Evolutionary conservation across 2,888 invertebrate species (phyloP).

Genomic region (Leucophora obtusa): DNA sequence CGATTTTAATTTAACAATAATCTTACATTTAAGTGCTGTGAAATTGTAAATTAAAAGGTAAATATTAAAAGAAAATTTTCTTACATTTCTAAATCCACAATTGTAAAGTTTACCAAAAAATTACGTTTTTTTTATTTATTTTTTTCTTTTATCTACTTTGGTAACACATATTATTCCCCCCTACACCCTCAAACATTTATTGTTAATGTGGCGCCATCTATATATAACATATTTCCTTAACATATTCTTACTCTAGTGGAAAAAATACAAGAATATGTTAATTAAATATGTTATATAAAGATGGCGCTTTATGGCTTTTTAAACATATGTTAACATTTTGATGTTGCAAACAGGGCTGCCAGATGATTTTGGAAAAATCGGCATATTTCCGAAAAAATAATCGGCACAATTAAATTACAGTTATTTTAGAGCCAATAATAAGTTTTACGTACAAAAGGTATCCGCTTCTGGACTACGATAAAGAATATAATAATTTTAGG

Average conservation of each 20-base stretch:
- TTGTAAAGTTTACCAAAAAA: background rate
- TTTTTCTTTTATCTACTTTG: background rate
- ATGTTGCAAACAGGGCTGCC: background rate
- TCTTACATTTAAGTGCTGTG: too few relatives aligned
- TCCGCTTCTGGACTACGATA: too few relatives aligned
- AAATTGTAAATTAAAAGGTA: background rate
- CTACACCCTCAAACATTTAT: background rate
- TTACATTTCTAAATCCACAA: background rate
- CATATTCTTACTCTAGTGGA: background rate
- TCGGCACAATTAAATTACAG: too few relatives aligned
- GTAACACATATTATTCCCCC: background rate
- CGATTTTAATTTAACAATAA: background rate
- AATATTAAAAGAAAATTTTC: background rate
- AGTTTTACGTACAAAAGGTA: too few relatives aligned
- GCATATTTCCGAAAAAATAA: too few relatives aligned
- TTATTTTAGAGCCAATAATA: too few relatives aligned
- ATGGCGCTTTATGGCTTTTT: background rate
- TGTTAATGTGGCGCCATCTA: conserved; percentile 34
- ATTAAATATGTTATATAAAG: background rate
- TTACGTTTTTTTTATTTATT: background rate
- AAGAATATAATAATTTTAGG: too few relatives aligned
- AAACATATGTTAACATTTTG: conserved; percentile 22
- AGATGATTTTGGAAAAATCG: too few relatives aligned
- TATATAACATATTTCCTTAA: background rate
- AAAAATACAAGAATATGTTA: too few relatives aligned